Base-by-base conservation (phyloP, 2,888 invertebrate species). In the Empis livida region DNA sequence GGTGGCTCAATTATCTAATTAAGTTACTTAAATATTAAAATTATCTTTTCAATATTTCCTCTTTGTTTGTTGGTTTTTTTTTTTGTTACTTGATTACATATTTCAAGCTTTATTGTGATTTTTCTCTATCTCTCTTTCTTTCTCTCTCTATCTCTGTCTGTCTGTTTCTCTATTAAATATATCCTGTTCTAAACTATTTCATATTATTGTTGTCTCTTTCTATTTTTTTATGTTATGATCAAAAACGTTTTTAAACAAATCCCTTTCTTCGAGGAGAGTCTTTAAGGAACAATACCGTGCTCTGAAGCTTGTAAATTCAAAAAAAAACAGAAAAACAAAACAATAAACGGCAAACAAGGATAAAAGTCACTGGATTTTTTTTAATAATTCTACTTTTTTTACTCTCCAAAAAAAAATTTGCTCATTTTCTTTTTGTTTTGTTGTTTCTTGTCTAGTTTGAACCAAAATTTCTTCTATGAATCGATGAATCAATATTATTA, bases 381-480 rank as follows among this genome's bases (percentile, higher is more conserved):
- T 40, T n/a, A n/a, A n/a, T n/a, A n/a, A n/a, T n/a, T 13, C 10
- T n/a, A 14, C 16, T 15, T 16, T 45, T 10, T 41, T 27, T 10
- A 2, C 9, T 40, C 9, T 17, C 17, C 13, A 5, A 10, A 5
- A 23, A 23, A 16, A 11, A 10, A 11, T 27, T 27, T n/a, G 3
- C 8, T 30, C n/a, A 30, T 27, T 27, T 27, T n/a, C 11, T 40
- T 16, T 15, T 20, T 40, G 15, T 16, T 20, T 40, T 14, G 16
- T 15, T 5, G 6, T 31, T 42, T 42, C 27, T 15, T 6, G 54
- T 62, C 71, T 55, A 67, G 42, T 65, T 64, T 53, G 74, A 68
- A 49, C 75, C 75, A 20, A 73, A 66, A 58, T 72, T 64, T 62
- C 75, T 65, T 54, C 71, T 57, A 45, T 63, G 66, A 58, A 71